Evolutionary conservation across 1,140 invertebrate genomes (phyloP), one percentile per base, ranked within the genome.

Genomic region (Drosophila truncata): DNA sequence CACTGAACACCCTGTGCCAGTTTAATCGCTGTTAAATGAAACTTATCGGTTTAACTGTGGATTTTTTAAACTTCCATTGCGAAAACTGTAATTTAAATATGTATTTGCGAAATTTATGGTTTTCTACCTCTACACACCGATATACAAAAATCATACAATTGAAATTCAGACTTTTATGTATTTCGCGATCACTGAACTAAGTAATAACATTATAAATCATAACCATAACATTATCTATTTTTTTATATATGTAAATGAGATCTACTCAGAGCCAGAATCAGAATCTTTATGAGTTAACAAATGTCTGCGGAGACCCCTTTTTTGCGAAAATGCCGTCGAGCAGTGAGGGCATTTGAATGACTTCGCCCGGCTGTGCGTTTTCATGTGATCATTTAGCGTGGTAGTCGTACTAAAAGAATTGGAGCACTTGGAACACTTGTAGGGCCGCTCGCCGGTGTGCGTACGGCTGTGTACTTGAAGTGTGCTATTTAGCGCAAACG

Each of bases 401-500:
- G 8, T 23, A 8, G 8, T 8, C 14, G 2, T 5, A 16, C 14
- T 54, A 11, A 54, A 54, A 8, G 14, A 16, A 4, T 35, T 54
- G 14, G 20, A 37, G 20, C 50, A 54, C 18, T 35, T 35, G 4
- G 31, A 54, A 4, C 50, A 54, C 14, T 54, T 35, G 20, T 54
- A 23, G 8, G 50, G 50, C 16, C 50, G 50, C 31, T 35, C 50
- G 31, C 50, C 50, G 4, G 50, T 54, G 31, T 54, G 50, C 14
- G 50, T 54, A 13, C 50, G 50, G 9, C 31, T 23, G 31, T 54
- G 50, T 2, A 31, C 4, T 23, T 54, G 31, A 8, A 54, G 50
- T 5, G 50, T 6, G 8, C 4, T 7, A 13, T 35, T 54, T 9
- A 23, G 14, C 4, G 50, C 50, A 54, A 54, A 54, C 9, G 33